These are phyloP conservation scores for Latrodectus hesperus DNA, from an alignment of 2,888 invertebrate species.

Conservation along the genomic window DNA sequence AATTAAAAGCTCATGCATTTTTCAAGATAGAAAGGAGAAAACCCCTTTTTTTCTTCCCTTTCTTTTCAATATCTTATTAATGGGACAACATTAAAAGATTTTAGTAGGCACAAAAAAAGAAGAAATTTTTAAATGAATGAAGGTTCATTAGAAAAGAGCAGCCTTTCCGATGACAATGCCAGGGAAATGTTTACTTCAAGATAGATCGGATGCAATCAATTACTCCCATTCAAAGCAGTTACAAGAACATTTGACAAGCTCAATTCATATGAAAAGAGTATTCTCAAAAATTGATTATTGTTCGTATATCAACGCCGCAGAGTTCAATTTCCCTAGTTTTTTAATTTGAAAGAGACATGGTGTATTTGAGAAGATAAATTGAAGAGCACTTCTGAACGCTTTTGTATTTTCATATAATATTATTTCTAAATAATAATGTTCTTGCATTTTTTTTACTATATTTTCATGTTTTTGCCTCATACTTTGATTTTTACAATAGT, in stretches of 20 bases:
- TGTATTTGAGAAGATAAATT: too few species aligned
- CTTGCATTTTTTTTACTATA: too few species aligned
- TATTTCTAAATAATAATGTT: too few species aligned
- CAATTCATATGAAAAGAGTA: too few species aligned
- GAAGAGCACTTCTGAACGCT: too few species aligned
- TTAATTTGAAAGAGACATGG: too few species aligned
- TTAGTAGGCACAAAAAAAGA: neutral
- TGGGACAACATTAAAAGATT: neutral
- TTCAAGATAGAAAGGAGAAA: neutral
- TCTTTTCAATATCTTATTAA: slow-evolving; percentile 13
- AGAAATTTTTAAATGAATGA: slow-evolving; percentile 7
- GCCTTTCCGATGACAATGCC: slow-evolving; percentile 6
- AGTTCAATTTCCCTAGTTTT: too few species aligned
- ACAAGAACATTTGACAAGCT: neutral
- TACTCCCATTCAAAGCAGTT: slow-evolving; percentile 8
- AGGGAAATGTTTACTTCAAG: neutral
- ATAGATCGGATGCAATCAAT: slow-evolving; percentile 15
- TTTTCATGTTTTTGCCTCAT: too few species aligned
- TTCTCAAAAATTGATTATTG: too few species aligned
- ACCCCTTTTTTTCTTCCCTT: neutral
- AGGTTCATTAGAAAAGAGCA: slow-evolving; percentile 4
- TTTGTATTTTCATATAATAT: too few species aligned
- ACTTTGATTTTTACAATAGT: too few species aligned
- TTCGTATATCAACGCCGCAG: too few species aligned
- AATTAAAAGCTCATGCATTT: slow-evolving; percentile 22